These are phyloP conservation scores for Heliconius melpomene DNA, from an alignment of 1,140 invertebrate species.

Conservation along the genomic window DNA sequence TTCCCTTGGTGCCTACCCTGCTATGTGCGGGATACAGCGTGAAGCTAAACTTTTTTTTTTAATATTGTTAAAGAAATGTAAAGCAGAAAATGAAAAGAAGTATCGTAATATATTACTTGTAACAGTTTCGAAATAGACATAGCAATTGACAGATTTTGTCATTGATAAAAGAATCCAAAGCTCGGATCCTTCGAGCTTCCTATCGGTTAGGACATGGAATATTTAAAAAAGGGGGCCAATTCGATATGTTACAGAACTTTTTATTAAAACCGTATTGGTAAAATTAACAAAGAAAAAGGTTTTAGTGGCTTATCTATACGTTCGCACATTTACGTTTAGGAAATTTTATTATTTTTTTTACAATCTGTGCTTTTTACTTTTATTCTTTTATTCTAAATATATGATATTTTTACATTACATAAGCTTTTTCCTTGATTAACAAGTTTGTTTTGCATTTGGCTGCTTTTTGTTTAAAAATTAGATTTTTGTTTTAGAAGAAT, in stretches of 20 bases:
- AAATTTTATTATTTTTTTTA: too few species aligned
- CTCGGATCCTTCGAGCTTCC: not conserved
- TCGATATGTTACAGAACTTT: not conserved
- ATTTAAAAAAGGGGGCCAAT: not conserved
- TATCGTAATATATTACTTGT: not conserved
- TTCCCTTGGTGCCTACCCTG: not conserved
- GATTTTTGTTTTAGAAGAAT: too few species aligned
- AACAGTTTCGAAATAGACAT: not conserved
- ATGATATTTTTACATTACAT: too few species aligned
- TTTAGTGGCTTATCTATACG: not conserved
- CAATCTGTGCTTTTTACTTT: too few species aligned
- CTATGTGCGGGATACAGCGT: not conserved
- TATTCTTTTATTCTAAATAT: too few species aligned
- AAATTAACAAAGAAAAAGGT: not conserved
- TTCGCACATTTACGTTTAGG: too few species aligned
- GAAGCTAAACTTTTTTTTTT: not conserved
- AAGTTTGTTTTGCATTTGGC: too few species aligned
- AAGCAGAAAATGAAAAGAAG: not conserved
- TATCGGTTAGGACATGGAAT: not conserved
- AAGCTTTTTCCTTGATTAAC: too few species aligned
- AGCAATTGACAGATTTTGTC: not conserved
- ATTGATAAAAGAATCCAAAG: slow-evolving; percentile 1
- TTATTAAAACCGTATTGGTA: not conserved
- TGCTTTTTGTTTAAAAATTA: too few species aligned
- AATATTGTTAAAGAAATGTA: not conserved